A percentile compares a stretch with the other conserved stretches of the same genome.
phyloP scores from a whole-genome alignment of 2,113 vertebrate genomes.

The Glaucomys volans region DNA sequence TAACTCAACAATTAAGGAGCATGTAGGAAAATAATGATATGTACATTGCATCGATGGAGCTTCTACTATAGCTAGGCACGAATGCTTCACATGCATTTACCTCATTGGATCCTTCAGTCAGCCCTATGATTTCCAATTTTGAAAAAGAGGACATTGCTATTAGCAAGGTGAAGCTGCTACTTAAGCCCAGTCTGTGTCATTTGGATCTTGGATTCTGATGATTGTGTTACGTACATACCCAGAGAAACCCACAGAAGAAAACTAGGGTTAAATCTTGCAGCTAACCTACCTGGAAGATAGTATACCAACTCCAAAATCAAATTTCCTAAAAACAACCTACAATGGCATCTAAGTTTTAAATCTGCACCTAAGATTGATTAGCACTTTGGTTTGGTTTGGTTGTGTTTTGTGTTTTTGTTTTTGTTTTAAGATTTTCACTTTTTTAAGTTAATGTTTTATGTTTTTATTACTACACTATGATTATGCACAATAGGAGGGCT shows the following conservation, averaged over 20 bases:
- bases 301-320: neutral
- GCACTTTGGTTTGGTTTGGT: neutral
- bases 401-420: no score
- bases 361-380: neutral
- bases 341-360: neutral
- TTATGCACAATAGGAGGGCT: no score
- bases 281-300: neutral
- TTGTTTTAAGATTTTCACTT: no score
- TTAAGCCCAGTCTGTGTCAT: neutral
- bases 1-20: neutral
- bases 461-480: no score
- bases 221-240: neutral
- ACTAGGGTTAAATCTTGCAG: neutral
- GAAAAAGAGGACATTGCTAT: neutral
- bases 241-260: neutral
- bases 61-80: neutral
- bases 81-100: neutral
- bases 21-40: neutral
- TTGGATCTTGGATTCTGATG: neutral
- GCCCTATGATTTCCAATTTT: neutral
- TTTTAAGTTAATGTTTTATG: no score
- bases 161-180: neutral
- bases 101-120: neutral
- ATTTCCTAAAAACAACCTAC: neutral
- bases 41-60: neutral